phyloP scores from a whole-genome alignment of 2,888 invertebrate genomes.

The Dolichomitus sp. region DNA sequence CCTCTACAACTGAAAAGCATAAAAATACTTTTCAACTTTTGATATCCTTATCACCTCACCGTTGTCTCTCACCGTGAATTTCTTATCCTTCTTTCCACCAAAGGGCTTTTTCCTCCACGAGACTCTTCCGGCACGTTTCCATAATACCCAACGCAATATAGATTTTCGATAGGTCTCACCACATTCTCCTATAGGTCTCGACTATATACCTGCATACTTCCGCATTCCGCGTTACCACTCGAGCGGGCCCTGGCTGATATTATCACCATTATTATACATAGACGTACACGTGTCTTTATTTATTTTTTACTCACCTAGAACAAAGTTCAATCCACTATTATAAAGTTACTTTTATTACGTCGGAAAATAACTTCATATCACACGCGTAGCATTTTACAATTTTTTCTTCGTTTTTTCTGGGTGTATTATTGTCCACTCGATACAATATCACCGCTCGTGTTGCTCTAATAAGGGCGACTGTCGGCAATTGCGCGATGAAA shows the following conservation, averaged over 20 bases:
- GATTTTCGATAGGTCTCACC: slow-evolving; percentile 57
- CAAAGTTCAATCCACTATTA: slow-evolving; percentile 15
- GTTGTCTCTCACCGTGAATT: neutral
- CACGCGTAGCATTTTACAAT: neutral
- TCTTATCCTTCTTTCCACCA: neutral
- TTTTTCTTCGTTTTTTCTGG: neutral
- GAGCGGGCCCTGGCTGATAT: neutral
- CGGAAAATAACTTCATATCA: neutral
- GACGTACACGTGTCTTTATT: slow-evolving; percentile 5
- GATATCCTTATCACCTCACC: neutral
- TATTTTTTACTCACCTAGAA: slow-evolving; percentile 3
- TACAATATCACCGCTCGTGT: neutral
- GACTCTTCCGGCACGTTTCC: slow-evolving; percentile 21
- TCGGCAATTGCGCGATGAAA: slow-evolving; percentile 15
- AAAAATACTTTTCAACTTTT: too few relatives aligned
- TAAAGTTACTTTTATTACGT: neutral
- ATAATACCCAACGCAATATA: slow-evolving; percentile 21
- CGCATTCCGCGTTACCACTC: slow-evolving; percentile 9
- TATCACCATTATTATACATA: neutral
- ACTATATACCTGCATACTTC: neutral
- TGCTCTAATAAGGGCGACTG: slow-evolving; percentile 7
- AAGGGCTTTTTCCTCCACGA: neutral
- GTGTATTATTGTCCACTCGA: neutral
- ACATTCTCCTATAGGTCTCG: slow-evolving; percentile 5
- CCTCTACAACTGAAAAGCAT: too few relatives aligned